Conservation (phyloP, 2,888 invertebrate species). For the Monopis laevigella region DNA sequence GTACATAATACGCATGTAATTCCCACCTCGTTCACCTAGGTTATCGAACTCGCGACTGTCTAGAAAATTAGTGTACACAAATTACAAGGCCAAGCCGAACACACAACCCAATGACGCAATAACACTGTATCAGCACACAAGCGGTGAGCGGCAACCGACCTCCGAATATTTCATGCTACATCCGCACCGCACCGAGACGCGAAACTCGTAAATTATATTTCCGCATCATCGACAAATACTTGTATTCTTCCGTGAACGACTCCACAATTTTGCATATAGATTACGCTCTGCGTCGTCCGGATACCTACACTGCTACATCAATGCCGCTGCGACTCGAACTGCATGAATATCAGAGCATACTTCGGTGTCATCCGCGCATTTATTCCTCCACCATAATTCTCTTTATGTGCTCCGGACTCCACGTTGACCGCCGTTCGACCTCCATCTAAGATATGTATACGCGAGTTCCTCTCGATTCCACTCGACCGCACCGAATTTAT, state of each 20-base stretch:
- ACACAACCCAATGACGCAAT: constrained; percentile 41
- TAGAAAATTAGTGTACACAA: constrained; percentile 12
- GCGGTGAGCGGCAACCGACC: constrained; percentile 37
- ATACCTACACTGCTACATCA: constrained; percentile 18
- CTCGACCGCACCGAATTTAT: constrained; percentile 44
- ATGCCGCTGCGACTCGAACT: constrained; percentile 24
- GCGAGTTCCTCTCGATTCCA: constrained; percentile 26
- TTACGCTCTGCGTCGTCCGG: constrained; percentile 27
- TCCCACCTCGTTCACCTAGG: constrained; percentile 40
- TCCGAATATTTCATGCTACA: constrained; percentile 34
- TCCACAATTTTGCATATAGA: constrained; percentile 36
- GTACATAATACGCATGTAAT: constrained; percentile 32
- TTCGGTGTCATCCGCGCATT: constrained; percentile 31
- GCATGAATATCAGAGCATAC: constrained; percentile 32
- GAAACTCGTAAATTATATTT: constrained; percentile 46
- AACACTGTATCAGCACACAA: constrained; percentile 17
- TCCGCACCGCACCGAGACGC: constrained; percentile 30
- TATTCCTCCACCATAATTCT: constrained; percentile 32
- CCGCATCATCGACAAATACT: constrained; percentile 41
- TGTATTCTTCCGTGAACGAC: constrained; percentile 23
- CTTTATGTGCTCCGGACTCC: constrained; percentile 33
- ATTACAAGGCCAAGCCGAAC: constrained; percentile 36
- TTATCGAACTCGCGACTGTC: constrained; percentile 41
- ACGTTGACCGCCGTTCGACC: constrained; percentile 29
- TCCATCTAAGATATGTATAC: constrained; percentile 5